Conservation (phyloP, 2,797 vertebrate species). For the Sphenodon punctatus region DNA sequence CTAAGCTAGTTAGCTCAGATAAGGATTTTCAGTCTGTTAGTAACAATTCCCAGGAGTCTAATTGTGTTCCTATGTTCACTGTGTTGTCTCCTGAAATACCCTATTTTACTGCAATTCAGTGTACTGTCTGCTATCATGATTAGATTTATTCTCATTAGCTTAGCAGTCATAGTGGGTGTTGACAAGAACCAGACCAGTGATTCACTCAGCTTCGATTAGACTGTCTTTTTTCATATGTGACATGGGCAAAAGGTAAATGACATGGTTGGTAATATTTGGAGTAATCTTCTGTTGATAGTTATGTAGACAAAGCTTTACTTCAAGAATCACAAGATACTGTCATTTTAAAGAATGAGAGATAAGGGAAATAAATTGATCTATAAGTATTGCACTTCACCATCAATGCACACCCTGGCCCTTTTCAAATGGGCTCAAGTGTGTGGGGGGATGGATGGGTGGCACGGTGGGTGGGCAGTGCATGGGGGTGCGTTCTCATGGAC, state of each 20-base stretch:
- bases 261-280: not conserved
- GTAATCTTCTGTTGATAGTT: not conserved
- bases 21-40: slow-evolving; percentile 1
- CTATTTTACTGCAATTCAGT: not conserved
- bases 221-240: not conserved
- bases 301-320: not conserved
- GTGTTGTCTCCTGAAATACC: not conserved
- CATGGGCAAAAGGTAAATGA: not conserved
- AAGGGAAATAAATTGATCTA: not conserved
- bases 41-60: not conserved
- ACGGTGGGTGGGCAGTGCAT: too few relatives aligned
- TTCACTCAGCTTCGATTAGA: not conserved
- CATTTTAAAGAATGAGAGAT: not conserved
- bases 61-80: not conserved
- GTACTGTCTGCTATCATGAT: not conserved
- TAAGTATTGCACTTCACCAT: too few relatives aligned
- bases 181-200: not conserved
- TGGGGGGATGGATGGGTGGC: too few relatives aligned
- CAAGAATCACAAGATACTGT: not conserved
- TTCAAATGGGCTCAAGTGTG: too few relatives aligned
- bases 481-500: too few relatives aligned
- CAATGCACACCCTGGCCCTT: too few relatives aligned
- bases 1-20: slow-evolving; percentile 8
- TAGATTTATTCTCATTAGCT: not conserved
- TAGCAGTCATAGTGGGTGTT: not conserved